Base-by-base conservation (phyloP, 2,888 invertebrate species). In the Netelia inedita region DNA sequence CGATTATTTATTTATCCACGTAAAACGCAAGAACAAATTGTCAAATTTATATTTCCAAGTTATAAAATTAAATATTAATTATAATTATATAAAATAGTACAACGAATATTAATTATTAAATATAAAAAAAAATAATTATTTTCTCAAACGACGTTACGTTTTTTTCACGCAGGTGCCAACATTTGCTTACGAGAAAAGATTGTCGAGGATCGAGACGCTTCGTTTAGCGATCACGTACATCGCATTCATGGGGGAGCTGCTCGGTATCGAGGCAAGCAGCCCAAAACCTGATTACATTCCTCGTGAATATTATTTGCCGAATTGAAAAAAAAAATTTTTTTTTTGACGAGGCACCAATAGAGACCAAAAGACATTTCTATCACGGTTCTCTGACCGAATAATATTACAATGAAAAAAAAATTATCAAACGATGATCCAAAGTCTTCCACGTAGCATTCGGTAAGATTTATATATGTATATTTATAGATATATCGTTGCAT, bases 161-260 rank as follows among this genome's bases (percentile, higher is more conserved):
- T 53, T 8, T 50, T 53, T 53, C 8, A 5, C 35, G 16, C 85
- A 96, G 96, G 96, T 98, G 3, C 99, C 99, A 21, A 99, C 99
- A 0, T 99, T 99, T 91, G 98, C 99, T 0, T 99, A 99, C 93
- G 99, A 99, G 94, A 99, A 99, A 93, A 96, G 98, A 0, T 95
- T 99, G 1, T 99, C 98, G 0, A 96, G 99, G 87, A 99, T 99
- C 91, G 99, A 99, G 94, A 99, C 99, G 0, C 95, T 99, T 0
- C 96, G 98, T 0, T 94, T 99, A 90, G 99, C 99, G 75, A 98
- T 99, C 90, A 98, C 98, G 0, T 99, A 99, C 94, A 99, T 99
- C 91, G 97, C 98, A 86, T 99, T 99, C 94, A 99, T 99, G 99
- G 96, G 97, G 41, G 98, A 99, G 91, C 94, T 99, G 6, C 94